These are phyloP conservation scores for Conus betulinus DNA, from an alignment of 1,140 invertebrate genomes.

Conservation along the genomic window DNA sequence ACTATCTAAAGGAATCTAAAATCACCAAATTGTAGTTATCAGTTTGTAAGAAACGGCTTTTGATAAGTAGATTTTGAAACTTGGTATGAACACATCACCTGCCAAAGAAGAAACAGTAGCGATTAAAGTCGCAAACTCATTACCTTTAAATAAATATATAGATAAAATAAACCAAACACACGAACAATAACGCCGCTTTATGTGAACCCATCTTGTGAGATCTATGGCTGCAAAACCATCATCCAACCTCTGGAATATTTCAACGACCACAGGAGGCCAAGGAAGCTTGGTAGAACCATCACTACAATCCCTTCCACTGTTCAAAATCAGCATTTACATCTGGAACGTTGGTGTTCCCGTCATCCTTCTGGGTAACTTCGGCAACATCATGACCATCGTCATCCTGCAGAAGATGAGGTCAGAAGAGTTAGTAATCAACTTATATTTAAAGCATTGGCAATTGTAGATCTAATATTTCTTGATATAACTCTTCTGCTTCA, in stretches of 20 bases:
- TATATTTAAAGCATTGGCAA: conserved; percentile 9
- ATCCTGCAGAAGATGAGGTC: neutral
- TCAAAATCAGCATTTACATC: no score
- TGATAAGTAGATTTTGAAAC: no score
- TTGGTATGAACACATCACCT: no score
- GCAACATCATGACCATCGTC: neutral
- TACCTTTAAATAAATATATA: no score
- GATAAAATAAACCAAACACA: no score
- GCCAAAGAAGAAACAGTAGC: no score
- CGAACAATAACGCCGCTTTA: no score
- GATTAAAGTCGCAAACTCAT: no score
- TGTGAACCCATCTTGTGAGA: no score
- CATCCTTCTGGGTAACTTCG: neutral
- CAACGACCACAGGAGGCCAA: neutral
- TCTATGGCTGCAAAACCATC: neutral
- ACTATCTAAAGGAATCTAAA: no score
- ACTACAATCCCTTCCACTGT: neutral
- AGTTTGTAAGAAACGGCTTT: no score
- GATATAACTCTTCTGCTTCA: neutral
- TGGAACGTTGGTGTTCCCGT: neutral
- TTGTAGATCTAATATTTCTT: conserved; percentile 2
- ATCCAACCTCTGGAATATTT: neutral
- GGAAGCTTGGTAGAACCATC: neutral
- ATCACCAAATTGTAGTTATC: no score
- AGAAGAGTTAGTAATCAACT: neutral